Conservation (phyloP, 2,888 invertebrate genomes). For the Smittia sp. region DNA sequence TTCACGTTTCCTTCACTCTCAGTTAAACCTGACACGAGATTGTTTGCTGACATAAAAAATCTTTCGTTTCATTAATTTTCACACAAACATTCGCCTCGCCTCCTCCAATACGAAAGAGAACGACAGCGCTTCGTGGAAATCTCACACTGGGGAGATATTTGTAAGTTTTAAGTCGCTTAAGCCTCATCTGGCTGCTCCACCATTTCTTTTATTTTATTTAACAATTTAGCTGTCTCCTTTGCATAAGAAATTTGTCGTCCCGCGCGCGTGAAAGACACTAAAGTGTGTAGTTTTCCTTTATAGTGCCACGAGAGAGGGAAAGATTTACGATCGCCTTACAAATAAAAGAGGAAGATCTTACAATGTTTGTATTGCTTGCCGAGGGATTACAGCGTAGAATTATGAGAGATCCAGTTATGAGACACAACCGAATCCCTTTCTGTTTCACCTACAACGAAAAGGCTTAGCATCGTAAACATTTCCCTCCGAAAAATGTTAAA, state of each 20-base stretch:
- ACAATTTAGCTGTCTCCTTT: neutral
- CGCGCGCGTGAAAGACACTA: constrained; percentile 25
- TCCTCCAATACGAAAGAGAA: neutral
- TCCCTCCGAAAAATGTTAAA: constrained; percentile 14
- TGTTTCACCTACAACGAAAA: neutral
- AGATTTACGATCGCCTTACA: constrained; percentile 31
- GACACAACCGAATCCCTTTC: neutral
- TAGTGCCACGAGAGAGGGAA: constrained; percentile 21
- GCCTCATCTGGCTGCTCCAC: constrained; percentile 34
- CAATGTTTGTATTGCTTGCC: constrained; percentile 27
- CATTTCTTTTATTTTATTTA: neutral
- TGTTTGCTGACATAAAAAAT: constrained; percentile 9
- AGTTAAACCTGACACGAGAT: constrained; percentile 3
- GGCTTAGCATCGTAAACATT: neutral
- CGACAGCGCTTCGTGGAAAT: constrained; percentile 18
- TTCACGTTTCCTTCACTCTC: neutral
- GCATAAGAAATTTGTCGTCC: neutral
- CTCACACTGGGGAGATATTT: constrained; percentile 22
- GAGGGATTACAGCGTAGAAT: constrained; percentile 32
- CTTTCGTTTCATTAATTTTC: constrained; percentile 30
- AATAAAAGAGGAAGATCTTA: neutral
- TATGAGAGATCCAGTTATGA: constrained; percentile 32
- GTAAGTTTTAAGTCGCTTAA: constrained; percentile 24
- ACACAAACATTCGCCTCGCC: constrained; percentile 14
- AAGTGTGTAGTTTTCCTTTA: constrained; percentile 33